These are phyloP conservation scores for Probaryconus sp. DNA, from an alignment of 1,140 invertebrate genomes.

Conservation along the genomic window DNA sequence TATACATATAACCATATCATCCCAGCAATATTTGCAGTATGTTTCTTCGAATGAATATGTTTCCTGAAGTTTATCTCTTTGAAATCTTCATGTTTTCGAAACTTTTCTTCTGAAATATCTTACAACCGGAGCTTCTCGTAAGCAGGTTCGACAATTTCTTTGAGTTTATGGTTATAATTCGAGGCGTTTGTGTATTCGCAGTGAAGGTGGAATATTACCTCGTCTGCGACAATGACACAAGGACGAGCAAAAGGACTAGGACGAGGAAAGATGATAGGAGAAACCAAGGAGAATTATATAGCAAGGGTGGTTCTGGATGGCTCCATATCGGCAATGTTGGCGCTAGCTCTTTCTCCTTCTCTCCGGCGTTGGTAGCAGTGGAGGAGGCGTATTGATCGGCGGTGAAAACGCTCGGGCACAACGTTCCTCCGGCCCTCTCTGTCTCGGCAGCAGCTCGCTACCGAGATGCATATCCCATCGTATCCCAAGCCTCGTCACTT, in stretches of 20 bases:
- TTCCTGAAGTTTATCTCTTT: too few relatives aligned
- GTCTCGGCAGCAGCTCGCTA: constrained; percentile 8
- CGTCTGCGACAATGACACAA: constrained; percentile 22
- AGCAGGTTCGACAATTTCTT: too few relatives aligned
- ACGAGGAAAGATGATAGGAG: constrained; percentile 25
- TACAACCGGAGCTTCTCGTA: too few relatives aligned
- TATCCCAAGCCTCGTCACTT: constrained; percentile 18
- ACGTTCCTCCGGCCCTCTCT: constrained; percentile 30
- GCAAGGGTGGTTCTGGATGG: constrained; percentile 47
- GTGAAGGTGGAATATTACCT: neutral
- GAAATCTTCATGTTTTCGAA: too few relatives aligned
- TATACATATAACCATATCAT: too few relatives aligned
- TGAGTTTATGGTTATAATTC: constrained; percentile 15
- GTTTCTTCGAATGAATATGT: too few relatives aligned
- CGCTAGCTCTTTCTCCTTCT: constrained; percentile 49
- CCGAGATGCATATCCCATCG: constrained; percentile 28
- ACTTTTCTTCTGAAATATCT: too few relatives aligned
- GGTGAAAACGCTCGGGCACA: constrained; percentile 56
- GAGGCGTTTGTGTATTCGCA: too few relatives aligned
- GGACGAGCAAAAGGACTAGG: too few relatives aligned
- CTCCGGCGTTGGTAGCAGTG: constrained; percentile 47
- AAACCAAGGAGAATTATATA: constrained; percentile 4
- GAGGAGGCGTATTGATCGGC: constrained; percentile 60
- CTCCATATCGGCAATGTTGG: constrained; percentile 52
- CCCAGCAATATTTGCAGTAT: too few relatives aligned